Conservation (phyloP, 2,113 vertebrate species). For the Petaurus breviceps region DNA sequence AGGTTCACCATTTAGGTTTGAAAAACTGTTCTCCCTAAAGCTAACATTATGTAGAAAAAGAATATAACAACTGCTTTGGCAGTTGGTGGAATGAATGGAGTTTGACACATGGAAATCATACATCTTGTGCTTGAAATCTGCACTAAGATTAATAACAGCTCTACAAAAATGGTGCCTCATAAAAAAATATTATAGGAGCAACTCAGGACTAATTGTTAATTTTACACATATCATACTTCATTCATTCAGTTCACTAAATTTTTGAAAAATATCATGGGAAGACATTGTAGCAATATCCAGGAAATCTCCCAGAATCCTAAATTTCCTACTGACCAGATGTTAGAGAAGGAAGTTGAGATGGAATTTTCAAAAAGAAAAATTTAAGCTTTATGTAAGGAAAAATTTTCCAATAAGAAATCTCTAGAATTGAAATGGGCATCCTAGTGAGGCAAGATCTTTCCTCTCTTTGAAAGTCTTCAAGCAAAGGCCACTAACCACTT, state of each 20-base stretch:
- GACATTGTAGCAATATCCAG: not conserved
- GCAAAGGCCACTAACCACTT: not conserved
- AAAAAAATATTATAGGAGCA: not conserved
- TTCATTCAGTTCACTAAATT: not conserved
- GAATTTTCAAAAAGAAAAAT: not conserved
- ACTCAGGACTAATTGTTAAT: not conserved
- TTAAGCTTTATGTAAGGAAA: not conserved
- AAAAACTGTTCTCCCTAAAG: not conserved
- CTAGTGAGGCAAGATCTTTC: not conserved
- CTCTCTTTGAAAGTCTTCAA: not conserved
- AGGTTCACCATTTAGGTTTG: not conserved
- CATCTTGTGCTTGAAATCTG: not conserved
- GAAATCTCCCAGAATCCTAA: not conserved
- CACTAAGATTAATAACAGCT: not conserved
- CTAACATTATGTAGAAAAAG: not conserved
- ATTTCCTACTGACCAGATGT: slow-evolving; percentile 36
- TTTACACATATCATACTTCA: not conserved
- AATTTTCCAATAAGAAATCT: not conserved
- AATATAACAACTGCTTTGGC: not conserved
- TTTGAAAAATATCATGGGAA: not conserved
- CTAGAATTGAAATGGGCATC: not conserved
- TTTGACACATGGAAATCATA: not conserved
- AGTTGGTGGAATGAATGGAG: not conserved
- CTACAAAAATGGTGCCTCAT: not conserved
- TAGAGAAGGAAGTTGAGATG: slow-evolving; percentile 14